Evolutionary conservation across 2,113 vertebrate genomes (phyloP).

Genomic region (Mola mola): DNA sequence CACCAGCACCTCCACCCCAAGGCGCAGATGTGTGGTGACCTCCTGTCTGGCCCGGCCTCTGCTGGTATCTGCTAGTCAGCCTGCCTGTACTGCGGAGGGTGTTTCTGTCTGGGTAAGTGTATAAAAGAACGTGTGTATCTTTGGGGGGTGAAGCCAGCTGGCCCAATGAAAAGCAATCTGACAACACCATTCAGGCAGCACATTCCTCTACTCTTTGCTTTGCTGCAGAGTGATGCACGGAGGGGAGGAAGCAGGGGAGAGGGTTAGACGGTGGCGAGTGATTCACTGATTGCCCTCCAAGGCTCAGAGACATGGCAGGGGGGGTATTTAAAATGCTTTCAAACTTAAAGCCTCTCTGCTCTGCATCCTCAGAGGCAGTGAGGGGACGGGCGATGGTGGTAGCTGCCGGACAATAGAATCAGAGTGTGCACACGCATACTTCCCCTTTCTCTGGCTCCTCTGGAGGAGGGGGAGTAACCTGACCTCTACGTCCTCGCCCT

Average conservation of each 20-base stretch:
- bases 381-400: slow-evolving; percentile 15
- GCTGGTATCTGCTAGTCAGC: slow-evolving; percentile 43
- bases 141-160: slow-evolving; percentile 66
- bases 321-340: slow-evolving; percentile 38
- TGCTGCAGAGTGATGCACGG: slow-evolving; percentile 7
- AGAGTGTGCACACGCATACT: slow-evolving; percentile 50
- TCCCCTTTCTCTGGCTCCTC: slow-evolving; percentile 57
- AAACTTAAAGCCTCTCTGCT: slow-evolving; percentile 60
- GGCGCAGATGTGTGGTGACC: slow-evolving; percentile 54
- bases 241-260: neutral
- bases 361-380: slow-evolving; percentile 32
- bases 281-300: slow-evolving; percentile 42
- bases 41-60: slow-evolving; percentile 37
- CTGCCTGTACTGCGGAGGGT: slow-evolving; percentile 11
- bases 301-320: slow-evolving; percentile 12
- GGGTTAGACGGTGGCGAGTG: slow-evolving; percentile 14
- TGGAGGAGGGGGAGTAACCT: slow-evolving; percentile 52
- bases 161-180: slow-evolving; percentile 64
- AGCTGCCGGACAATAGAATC: slow-evolving; percentile 71
- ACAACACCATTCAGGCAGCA: slow-evolving; percentile 52
- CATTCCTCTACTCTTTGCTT: slow-evolving; percentile 74
- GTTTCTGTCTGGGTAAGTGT: slow-evolving; percentile 21
- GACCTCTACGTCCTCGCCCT: slow-evolving; percentile 52
- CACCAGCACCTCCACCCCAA: slow-evolving; percentile 8
- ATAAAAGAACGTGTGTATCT: slow-evolving; percentile 15